Percentiles rank a stretch among this genome's conserved stretches.
phyloP scores from a whole-genome alignment of 2,113 vertebrate species.

The Enhydra lutris region DNA sequence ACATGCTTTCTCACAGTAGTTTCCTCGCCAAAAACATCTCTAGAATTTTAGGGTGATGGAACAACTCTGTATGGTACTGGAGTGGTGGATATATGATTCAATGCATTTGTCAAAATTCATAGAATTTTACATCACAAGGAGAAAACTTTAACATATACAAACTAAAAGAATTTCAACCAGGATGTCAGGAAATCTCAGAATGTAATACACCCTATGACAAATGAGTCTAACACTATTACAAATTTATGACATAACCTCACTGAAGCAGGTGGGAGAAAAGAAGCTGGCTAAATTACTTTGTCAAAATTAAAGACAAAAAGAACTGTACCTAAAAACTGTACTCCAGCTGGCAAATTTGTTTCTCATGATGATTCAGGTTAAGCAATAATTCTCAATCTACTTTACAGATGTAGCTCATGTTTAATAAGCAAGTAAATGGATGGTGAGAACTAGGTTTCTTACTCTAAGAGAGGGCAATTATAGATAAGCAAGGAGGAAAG shows the following conservation, averaged over 20 bases:
- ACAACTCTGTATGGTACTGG: neutral
- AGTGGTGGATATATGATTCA: conserved; percentile 1
- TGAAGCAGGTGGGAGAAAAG: neutral
- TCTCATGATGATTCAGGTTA: neutral
- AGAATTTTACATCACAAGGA: neutral
- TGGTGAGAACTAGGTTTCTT: neutral
- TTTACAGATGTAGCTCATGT: neutral
- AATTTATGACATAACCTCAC: neutral
- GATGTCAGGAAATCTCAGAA: neutral
- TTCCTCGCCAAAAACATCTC: neutral
- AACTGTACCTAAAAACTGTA: neutral
- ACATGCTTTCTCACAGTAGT: neutral
- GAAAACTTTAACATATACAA: conserved; percentile 13
- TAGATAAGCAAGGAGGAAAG: neutral
- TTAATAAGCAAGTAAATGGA: neutral
- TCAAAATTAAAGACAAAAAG: neutral
- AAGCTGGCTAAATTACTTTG: neutral
- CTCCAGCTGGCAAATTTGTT: neutral
- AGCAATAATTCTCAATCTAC: neutral
- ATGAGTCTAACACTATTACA: conserved; percentile 12
- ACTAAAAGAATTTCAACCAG: conserved; percentile 6
- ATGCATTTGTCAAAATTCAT: neutral
- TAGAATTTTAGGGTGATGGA: neutral
- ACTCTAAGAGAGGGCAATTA: neutral
- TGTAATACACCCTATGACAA: neutral